phyloP scores from a whole-genome alignment of 2,113 vertebrate genomes.

The Pseudorasbora parva region DNA sequence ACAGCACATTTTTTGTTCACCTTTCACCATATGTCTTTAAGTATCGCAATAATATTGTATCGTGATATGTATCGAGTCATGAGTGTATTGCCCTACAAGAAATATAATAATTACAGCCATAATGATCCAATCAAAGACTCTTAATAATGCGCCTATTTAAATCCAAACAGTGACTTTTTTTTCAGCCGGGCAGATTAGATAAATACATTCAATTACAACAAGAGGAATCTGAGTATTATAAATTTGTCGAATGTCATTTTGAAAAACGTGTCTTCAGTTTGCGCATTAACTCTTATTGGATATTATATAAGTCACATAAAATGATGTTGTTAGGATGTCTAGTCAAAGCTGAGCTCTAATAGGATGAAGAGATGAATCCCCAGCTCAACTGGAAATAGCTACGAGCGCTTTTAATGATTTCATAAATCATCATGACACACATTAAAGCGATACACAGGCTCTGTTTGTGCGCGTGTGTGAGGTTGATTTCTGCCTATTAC shows the following conservation, averaged over 20 bases:
- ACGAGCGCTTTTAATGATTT: constrained; percentile 37
- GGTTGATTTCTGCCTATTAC: constrained; percentile 66
- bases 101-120: too few species aligned
- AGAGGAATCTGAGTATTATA: not conserved
- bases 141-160: too few species aligned
- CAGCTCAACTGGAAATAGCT: constrained; percentile 34
- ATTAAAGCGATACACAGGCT: constrained; percentile 48
- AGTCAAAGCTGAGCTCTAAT: constrained; percentile 14
- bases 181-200: not conserved
- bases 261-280: not conserved
- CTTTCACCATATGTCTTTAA: too few species aligned
- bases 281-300: not conserved
- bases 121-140: too few species aligned
- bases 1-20: too few species aligned
- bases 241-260: not conserved
- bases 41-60: too few species aligned
- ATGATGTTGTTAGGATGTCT: not conserved
- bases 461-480: constrained; percentile 30
- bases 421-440: constrained; percentile 45
- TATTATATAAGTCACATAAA: constrained; percentile 6
- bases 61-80: too few species aligned
- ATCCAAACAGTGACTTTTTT: too few species aligned
- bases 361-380: constrained; percentile 13
- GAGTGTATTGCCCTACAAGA: too few species aligned
- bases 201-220: not conserved